Percentiles rank a stretch among this genome's conserved stretches.
Conservation (phyloP, 2,113 vertebrate genomes). For the Cinclus cinclus region DNA sequence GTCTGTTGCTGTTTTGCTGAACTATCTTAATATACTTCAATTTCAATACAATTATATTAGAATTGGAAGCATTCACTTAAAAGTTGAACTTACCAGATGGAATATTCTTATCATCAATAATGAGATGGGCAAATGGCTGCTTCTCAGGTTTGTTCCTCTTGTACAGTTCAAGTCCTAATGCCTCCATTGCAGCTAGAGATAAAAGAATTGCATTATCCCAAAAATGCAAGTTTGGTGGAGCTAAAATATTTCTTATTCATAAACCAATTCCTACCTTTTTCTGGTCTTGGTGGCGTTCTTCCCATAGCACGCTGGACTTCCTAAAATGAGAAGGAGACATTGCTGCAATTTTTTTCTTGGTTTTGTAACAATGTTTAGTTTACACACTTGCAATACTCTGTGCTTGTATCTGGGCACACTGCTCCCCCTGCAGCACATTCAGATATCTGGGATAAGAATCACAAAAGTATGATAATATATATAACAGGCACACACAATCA, state of each 20-base stretch:
- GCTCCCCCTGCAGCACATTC: neutral
- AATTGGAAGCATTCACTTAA: neutral
- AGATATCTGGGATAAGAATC: neutral
- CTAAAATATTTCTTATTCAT: neutral
- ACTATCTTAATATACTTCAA: neutral
- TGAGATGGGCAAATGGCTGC: conserved; percentile 80
- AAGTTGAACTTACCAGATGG: conserved; percentile 70
- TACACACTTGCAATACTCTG: neutral
- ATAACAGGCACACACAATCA: neutral
- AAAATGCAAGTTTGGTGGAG: neutral
- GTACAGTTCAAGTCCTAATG: conserved; percentile 60
- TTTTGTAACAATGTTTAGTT: neutral
- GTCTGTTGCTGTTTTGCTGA: neutral
- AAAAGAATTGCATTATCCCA: conserved; percentile 47
- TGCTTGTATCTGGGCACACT: neutral
- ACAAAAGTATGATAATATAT: neutral
- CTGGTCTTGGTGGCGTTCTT: conserved; percentile 58
- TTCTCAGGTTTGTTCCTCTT: conserved; percentile 66
- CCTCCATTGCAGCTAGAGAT: conserved; percentile 68
- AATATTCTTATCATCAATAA: conserved; percentile 76
- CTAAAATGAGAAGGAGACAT: conserved; percentile 63
- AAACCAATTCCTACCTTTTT: conserved; percentile 65
- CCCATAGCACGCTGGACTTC: conserved; percentile 73
- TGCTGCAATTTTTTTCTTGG: neutral
- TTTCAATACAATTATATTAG: neutral